Percentiles rank a stretch among this genome's conserved stretches.
phyloP scores from a whole-genome alignment of 1,140 invertebrate species.

The Colletes gigas region DNA sequence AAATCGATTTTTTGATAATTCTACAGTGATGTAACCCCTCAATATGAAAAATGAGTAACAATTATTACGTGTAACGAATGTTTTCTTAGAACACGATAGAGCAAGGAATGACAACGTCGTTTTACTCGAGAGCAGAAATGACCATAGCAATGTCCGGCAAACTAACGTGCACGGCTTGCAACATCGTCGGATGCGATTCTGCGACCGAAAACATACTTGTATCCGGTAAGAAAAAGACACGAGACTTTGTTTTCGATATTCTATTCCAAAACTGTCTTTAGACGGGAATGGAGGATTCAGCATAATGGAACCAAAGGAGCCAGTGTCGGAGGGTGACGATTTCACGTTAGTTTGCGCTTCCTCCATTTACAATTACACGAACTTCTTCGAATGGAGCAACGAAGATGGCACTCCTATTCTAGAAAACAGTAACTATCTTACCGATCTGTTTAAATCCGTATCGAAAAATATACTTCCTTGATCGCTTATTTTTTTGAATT shows the following conservation, averaged over 20 bases:
- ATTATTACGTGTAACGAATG: constrained; percentile 57
- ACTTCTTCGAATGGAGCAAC: constrained; percentile 76
- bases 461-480: not conserved
- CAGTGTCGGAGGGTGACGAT: constrained; percentile 81
- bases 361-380: constrained; percentile 81
- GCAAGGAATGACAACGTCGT: not conserved
- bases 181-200: constrained; percentile 62
- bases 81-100: constrained; percentile 41
- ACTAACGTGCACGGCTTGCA: constrained; percentile 69
- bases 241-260: not conserved
- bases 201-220: constrained; percentile 62
- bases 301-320: constrained; percentile 71
- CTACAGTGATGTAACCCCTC: no score
- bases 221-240: constrained; percentile 62
- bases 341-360: constrained; percentile 81
- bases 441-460: not conserved
- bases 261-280: constrained; percentile 40
- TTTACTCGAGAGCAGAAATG: constrained; percentile 47
- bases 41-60: not conserved
- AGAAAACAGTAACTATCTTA: constrained; percentile 52
- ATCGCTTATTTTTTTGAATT: not conserved
- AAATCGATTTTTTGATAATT: no score
- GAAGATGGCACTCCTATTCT: constrained; percentile 21
- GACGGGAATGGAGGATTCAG: constrained; percentile 78
- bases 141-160: constrained; percentile 60